Base-by-base conservation (phyloP, 2,888 invertebrate species). In the Cerastis leucographa region DNA sequence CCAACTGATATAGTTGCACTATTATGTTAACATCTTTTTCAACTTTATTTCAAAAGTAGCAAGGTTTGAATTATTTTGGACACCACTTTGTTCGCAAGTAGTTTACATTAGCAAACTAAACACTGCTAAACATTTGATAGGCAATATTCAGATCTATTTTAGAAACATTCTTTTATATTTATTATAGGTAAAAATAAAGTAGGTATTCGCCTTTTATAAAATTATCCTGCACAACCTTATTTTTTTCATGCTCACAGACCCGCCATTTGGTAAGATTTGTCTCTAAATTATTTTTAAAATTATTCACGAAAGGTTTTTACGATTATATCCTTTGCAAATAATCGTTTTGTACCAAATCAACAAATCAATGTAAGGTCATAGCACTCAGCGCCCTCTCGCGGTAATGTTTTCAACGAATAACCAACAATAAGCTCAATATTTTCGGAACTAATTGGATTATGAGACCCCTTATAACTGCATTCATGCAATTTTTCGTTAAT, bases 171-270 rank as follows among this genome's bases (percentile, higher is more conserved):
- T 66, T 29, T 4, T 19, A 7, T 44, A 0, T 44, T 6, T 11
- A n/a, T 12, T 51, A 51, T n/a, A 22, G 51, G 51, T 5, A 17
- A n/a, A 54, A 54, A n/a, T 71, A n/a, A 62, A 44, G 2, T 29
- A 29, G 7, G 6, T 25, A 22, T 40, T 35, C 5, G 35, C 2
- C 2, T 9, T 65, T 71, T 49, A 49, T 19, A 25, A 51, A 54
- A 1, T 9, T 29, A n/a, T 22, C 17, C 11, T 49, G 22, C 59
- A 12, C 7, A 46, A 59, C 61, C 51, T 71, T 66, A 44, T 25
- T 69, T 59, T 59, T 69, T 67, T 51, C 67, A 67, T 76, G 76
- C 76, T 25, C 25, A 67, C 76, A 75, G 76, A 61, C 22, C 76
- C 76, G 11, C 67, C 61, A 29, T 6, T 12, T 17, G 76, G 76